phyloP scores from a whole-genome alignment of 2,888 invertebrate species.

The Hipparchia sbordonii region DNA sequence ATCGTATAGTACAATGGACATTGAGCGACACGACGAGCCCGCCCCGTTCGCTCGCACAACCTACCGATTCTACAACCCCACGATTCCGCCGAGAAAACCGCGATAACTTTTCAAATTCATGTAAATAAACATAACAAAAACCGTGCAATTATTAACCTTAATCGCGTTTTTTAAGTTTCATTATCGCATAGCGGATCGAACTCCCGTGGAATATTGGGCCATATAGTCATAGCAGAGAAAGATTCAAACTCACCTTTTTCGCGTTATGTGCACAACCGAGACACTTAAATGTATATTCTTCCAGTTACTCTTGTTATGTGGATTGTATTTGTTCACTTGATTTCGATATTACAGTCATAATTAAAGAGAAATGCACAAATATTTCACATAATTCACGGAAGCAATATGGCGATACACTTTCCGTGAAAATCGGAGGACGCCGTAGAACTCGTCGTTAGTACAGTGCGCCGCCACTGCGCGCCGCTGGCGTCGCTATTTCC shows the following conservation, averaged over 20 bases:
- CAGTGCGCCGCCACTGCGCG: constrained; percentile 75
- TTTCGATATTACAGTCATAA: constrained; percentile 79
- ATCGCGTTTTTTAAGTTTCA: constrained; percentile 84
- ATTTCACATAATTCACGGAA: constrained; percentile 80
- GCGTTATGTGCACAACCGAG: constrained; percentile 57
- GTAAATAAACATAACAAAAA: constrained; percentile 84
- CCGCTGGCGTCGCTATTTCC: constrained; percentile 66
- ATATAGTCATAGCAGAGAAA: constrained; percentile 82
- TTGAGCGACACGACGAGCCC: constrained; percentile 67
- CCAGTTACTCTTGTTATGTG: constrained; percentile 56
- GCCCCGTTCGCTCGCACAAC: constrained; percentile 64
- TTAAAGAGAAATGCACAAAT: constrained; percentile 77
- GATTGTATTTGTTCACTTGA: constrained; percentile 74
- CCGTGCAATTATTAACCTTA: constrained; percentile 84
- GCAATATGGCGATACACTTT: constrained; percentile 83
- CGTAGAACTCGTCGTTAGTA: constrained; percentile 80
- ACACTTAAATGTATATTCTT: constrained; percentile 61
- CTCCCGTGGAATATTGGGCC: constrained; percentile 84
- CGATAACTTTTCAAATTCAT: constrained; percentile 82
- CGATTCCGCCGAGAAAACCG: constrained; percentile 73
- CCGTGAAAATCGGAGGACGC: constrained; percentile 82
- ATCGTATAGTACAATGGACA: constrained; percentile 67
- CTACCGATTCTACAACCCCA: constrained; percentile 50
- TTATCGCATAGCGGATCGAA: constrained; percentile 84
- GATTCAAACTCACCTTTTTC: constrained; percentile 81